Base-by-base conservation (phyloP, 2,797 vertebrate genomes). In the Hydrocynus forskahlii region DNA sequence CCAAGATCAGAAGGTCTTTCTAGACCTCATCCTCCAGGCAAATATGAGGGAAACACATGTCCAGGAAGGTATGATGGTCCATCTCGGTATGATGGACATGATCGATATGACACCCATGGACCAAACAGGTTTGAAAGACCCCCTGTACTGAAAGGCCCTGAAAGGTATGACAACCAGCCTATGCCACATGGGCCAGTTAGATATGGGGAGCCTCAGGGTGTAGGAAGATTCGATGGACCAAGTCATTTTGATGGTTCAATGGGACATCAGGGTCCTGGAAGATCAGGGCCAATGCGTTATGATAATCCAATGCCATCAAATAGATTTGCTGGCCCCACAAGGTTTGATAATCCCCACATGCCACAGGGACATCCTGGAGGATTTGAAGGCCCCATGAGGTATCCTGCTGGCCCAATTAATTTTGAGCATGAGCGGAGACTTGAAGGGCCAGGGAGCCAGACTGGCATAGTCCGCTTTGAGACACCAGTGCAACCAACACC, bases 321-420 rank as follows among this genome's bases (percentile, higher is more conserved):
- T 88, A 93, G 93, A 75, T 94, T 94, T 60, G 92, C 92, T 1
- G 86, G 86, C 3, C 90, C 91, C 0, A 72, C 92, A 57, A 93
- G 94, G 77, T 97, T 97, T 89, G 95, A 96, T 59, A 94, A 89
- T 76, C 94, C 94, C 14, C 89, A 91, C 87, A 93, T 96, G 90
- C 83, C 89, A 50, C 89, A 84, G 21, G 88, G 84, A n/a, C 85
- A 72, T 59, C 45, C 76, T 40, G 93, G 93, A 54, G 93, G 95
- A 84, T 96, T 95, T 88, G 95, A 96, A 0, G 92, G 93, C 8
- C 94, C 95, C 21, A 91, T 92, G 80, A 88, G 90, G 64, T 95
- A 93, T 82, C 94, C 94, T 67, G 92, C 91, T 90, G 92, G 94
- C 0, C 93, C 95, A 19, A 62, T 91, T 59, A 93, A 88, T 76